A percentile compares a stretch with the other conserved stretches of the same genome.
Evolutionary conservation across 2,888 invertebrate species (phyloP).

Genomic region (Gisinianus flammeolus): DNA sequence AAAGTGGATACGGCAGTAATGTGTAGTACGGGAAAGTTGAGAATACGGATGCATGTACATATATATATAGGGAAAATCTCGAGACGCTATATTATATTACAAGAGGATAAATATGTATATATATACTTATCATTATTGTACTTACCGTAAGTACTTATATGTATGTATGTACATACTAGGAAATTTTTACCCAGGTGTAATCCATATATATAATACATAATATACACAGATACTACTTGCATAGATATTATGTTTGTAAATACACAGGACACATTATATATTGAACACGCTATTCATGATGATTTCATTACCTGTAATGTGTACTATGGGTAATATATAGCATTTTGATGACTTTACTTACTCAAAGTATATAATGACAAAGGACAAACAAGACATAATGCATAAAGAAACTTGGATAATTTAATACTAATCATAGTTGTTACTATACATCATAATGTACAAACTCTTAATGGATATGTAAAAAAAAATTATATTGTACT

Average conservation of each 20-base stretch:
- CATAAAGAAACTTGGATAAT: background rate
- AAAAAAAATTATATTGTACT: too few species aligned
- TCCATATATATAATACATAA: background rate
- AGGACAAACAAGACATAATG: background rate
- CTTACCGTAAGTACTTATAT: background rate
- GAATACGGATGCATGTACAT: background rate
- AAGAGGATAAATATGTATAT: conserved; percentile 7
- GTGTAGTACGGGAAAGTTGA: background rate
- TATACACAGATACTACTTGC: background rate
- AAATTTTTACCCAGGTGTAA: background rate
- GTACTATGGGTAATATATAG: background rate
- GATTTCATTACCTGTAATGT: too few species aligned
- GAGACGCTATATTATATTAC: too few species aligned
- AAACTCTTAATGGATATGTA: too few species aligned
- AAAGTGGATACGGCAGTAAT: background rate
- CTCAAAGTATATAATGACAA: background rate
- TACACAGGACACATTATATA: too few species aligned
- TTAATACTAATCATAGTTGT: background rate
- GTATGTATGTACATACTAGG: background rate
- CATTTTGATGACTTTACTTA: background rate
- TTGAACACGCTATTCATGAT: too few species aligned
- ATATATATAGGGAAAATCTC: too few species aligned
- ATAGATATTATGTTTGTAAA: background rate
- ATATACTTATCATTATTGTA: background rate
- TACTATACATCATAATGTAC: background rate